Evolutionary conservation across 2,888 invertebrate species (phyloP).

Genomic region (Rhagonycha lutea): DNA sequence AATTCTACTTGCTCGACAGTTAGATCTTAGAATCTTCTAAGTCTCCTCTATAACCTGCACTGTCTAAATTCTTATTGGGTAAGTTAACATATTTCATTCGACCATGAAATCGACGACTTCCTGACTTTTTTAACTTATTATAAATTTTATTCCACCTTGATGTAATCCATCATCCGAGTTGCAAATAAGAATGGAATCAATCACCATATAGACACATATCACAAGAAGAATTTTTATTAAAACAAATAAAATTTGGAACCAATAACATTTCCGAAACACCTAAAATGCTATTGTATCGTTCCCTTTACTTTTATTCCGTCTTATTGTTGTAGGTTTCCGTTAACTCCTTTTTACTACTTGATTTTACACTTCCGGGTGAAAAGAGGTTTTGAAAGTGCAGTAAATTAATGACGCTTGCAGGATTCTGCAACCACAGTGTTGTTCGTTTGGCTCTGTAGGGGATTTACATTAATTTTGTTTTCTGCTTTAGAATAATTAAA

Average conservation of each 20-base stretch:
- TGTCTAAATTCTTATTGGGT: too few species aligned
- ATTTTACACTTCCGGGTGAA: slow-evolving; percentile 3
- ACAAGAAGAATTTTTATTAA: not conserved
- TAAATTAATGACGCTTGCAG: slow-evolving; percentile 25
- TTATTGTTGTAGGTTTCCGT: not conserved
- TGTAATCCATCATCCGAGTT: not conserved
- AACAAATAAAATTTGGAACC: not conserved
- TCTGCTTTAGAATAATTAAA: slow-evolving; percentile 15
- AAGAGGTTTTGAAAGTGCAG: slow-evolving; percentile 11
- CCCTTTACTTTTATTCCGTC: not conserved
- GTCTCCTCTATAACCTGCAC: too few species aligned
- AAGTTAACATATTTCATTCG: too few species aligned
- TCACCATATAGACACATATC: not conserved
- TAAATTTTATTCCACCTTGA: too few species aligned
- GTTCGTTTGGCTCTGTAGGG: slow-evolving; percentile 14
- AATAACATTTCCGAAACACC: not conserved
- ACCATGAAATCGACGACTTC: too few species aligned
- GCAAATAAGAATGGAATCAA: not conserved
- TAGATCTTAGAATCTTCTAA: too few species aligned
- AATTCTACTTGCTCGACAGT: too few species aligned
- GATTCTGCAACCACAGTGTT: slow-evolving; percentile 16
- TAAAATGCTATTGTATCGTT: not conserved
- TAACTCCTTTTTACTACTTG: slow-evolving; percentile 1
- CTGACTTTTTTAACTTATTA: too few species aligned
- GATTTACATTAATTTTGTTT: slow-evolving; percentile 9